Evolutionary conservation across 2,888 invertebrate genomes (phyloP), one percentile per base, ranked within the genome.

Genomic region (Andrena haemorrhoa): DNA sequence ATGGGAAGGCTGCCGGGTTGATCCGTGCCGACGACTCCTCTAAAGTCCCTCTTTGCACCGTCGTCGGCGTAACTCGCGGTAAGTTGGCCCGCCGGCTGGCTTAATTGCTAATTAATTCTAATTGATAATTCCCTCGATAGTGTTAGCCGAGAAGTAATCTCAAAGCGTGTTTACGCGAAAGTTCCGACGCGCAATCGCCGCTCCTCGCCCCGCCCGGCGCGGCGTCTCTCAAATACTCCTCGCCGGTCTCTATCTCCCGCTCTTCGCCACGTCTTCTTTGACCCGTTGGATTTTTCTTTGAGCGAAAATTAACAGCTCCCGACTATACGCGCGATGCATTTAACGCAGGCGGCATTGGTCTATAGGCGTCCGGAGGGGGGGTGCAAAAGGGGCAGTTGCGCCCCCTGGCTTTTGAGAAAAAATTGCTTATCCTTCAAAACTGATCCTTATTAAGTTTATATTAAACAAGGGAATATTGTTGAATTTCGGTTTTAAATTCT

Each of bases 61-160:
- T 66, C 74, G 75, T 47, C 82, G 76, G 41, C 71, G 75, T 85
- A 85, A 85, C 85, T 85, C 86, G 84, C 63, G 79, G 84, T 82
- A 84, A 86, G 84, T 86, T 86, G 72, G 79, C 73, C 79, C 88
- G 85, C 70, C 83, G 84, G 84, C 84, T 78, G 84, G 79, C 86
- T 90, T 88, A 88, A 91, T 91, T 88, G 88, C 86, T 88, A 89
- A 91, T 90, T 89, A 89, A 90, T 91, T 87, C 88, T 90, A 89
- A 89, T 91, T 91, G 88, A 87, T 88, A 89, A 91, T 89, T 89
- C 87, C 84, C 82, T 72, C 83, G 79, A 82, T 80, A 83, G 80
- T 83, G 76, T 86, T 81, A 81, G 83, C 75, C 66, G 70, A 79
- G 84, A 87, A 86, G 87, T 86, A 89, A 89, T 89, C 86, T 86